phyloP scores from a whole-genome alignment of 2,888 invertebrate genomes.

The Bruchidius siliquastri region DNA sequence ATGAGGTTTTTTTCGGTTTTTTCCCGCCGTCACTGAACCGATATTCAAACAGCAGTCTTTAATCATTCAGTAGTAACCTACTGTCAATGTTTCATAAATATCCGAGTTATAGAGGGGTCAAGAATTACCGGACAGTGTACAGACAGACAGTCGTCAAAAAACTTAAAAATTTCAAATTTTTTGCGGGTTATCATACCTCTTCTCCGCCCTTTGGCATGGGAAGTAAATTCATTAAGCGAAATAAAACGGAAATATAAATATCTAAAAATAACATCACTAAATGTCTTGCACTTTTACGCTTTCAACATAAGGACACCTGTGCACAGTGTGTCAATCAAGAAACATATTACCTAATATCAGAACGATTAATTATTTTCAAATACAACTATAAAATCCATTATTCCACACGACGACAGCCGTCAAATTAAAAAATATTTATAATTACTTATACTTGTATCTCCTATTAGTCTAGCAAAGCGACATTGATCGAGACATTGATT shows the following conservation, averaged over 20 bases:
- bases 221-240: too few species aligned
- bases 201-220: too few species aligned
- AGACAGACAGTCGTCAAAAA: too few species aligned
- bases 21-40: too few species aligned
- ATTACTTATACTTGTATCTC: neutral
- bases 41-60: too few species aligned
- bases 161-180: too few species aligned
- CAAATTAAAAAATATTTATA: neutral
- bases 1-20: too few species aligned
- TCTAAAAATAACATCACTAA: neutral
- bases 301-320: neutral
- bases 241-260: neutral
- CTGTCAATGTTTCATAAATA: too few species aligned
- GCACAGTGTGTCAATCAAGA: neutral
- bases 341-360: neutral
- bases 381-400: neutral
- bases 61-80: too few species aligned
- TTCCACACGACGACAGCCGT: neutral
- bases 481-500: neutral
- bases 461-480: neutral
- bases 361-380: neutral
- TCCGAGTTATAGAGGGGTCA: too few species aligned
- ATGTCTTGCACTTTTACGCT: neutral
- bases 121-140: too few species aligned
- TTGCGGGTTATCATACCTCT: too few species aligned